These are phyloP conservation scores for Gopherus flavomarginatus DNA, from an alignment of 2,113 vertebrate genomes.

Conservation along the genomic window DNA sequence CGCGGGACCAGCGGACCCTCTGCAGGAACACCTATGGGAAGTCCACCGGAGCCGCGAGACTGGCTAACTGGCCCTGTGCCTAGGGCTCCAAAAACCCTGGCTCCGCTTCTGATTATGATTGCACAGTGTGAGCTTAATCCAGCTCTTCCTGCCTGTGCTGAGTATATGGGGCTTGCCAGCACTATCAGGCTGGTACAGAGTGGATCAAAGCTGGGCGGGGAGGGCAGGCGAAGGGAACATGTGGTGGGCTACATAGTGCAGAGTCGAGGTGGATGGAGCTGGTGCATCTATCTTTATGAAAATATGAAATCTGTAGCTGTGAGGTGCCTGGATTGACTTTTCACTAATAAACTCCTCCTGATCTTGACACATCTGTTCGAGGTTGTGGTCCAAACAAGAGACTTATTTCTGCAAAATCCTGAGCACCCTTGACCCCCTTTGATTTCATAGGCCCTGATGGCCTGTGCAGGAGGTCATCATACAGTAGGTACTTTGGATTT, in stretches of 20 bases:
- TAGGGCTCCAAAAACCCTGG: too few species aligned
- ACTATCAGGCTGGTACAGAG: background rate
- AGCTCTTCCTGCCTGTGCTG: background rate
- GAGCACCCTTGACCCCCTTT: background rate
- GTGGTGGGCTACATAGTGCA: background rate
- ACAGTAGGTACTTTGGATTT: background rate
- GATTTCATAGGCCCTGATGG: background rate
- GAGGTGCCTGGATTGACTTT: background rate
- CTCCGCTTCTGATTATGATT: background rate
- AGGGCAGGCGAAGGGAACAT: background rate
- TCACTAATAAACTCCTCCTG: rapidly evolving
- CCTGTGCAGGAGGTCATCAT: background rate
- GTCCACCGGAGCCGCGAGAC: too few species aligned
- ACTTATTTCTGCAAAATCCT: background rate
- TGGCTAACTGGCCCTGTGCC: too few species aligned
- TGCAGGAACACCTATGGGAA: too few species aligned
- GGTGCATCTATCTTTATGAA: background rate
- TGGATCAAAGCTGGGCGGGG: background rate
- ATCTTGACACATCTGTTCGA: background rate
- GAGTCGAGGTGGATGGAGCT: background rate
- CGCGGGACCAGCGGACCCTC: too few species aligned
- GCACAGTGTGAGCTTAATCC: background rate
- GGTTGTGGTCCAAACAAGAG: background rate
- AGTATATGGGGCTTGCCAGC: background rate
- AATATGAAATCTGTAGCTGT: background rate